Base-by-base conservation (phyloP, 2,888 invertebrate genomes). In the Netelia inedita region DNA sequence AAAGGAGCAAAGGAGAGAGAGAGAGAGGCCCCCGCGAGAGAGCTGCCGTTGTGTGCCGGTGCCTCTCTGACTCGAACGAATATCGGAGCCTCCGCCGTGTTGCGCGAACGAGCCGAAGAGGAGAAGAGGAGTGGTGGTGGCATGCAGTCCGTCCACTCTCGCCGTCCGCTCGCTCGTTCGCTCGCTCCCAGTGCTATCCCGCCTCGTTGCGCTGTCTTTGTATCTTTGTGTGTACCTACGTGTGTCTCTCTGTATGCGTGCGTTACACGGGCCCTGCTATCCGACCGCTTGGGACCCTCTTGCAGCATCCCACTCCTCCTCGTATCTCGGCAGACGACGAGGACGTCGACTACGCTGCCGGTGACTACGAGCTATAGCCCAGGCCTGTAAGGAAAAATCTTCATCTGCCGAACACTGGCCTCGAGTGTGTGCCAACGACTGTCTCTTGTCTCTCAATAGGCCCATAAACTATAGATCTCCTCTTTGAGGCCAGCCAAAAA, bases 121-220 rank as follows among this genome's bases (percentile, higher is more conserved):
- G 43, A 43, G 28, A 46, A 76, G 79, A 75, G 87, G 85, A 89
- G 91, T 91, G 92, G 91, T 91, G 92, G 93, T 92, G 93, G 93
- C 92, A 93, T 93, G 93, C 91, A 91, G 93, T 93, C 92, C 92
- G 91, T 92, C 93, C 93, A 93, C 93, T 93, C 93, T 93, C 93
- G 92, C 92, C 91, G 89, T 87, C 87, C 85, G 80, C 82, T 82
- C 78, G 83, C 63, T 23, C 23, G 23, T 23, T 23, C 23, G 23
- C 23, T 23, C 23, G 23, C 23, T 23, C 23, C 23, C 23, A 23
- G 28, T 75, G 76, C 82, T 72, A 61, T 76, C 3, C 28, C 28
- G 75, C 55, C 43, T 65, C 75, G 69, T 65, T 68, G 28, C 65
- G 46, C 74, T 76, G 43, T 50, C 28, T 72, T 61, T 80, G 80